These are phyloP conservation scores for Holothuria leucospilota DNA, from an alignment of 53 echinoderm and acorn worm species.

Conservation along the genomic window DNA sequence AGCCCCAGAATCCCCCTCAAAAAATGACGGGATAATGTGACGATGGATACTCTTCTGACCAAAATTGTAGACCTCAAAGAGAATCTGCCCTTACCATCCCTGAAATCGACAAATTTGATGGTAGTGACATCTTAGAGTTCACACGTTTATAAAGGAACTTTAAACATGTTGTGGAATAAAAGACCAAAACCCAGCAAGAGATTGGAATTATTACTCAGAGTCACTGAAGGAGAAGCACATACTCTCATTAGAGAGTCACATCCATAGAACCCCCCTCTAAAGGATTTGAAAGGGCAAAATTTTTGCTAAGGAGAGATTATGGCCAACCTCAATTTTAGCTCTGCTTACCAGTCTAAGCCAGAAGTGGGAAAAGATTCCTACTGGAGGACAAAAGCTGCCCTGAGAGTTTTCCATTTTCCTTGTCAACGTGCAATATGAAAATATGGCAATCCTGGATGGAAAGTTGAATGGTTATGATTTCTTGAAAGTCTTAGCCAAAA, in stretches of 20 bases:
- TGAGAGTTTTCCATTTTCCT: slow-evolving; percentile 66
- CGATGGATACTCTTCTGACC: slow-evolving; percentile 41
- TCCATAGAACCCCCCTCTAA: slow-evolving; percentile 45
- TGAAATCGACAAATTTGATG: slow-evolving; percentile 54
- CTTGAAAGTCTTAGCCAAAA: slow-evolving; percentile 47
- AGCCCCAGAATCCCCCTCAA: not conserved
- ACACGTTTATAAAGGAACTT: slow-evolving; percentile 60
- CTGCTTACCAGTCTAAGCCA: slow-evolving; percentile 58
- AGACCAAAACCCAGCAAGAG: slow-evolving; percentile 52
- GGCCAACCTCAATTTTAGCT: slow-evolving; percentile 59
- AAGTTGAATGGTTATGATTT: slow-evolving; percentile 48
- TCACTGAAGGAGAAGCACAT: slow-evolving; percentile 66
- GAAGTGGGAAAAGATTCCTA: slow-evolving; percentile 44
- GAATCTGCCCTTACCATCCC: slow-evolving; percentile 44
- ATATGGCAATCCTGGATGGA: not conserved
- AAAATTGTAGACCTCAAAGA: slow-evolving; percentile 46
- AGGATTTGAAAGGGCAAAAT: slow-evolving; percentile 53
- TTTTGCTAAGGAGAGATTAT: slow-evolving; percentile 60
- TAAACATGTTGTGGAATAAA: slow-evolving; percentile 58
- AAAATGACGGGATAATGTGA: not conserved
- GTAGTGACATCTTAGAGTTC: slow-evolving; percentile 36
- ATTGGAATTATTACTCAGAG: slow-evolving; percentile 65
- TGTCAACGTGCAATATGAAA: slow-evolving; percentile 58
- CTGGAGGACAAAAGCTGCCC: slow-evolving; percentile 30
- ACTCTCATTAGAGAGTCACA: slow-evolving; percentile 66